Conservation (phyloP, 1,140 invertebrate species). For the Proctacanthus coquilletti region DNA sequence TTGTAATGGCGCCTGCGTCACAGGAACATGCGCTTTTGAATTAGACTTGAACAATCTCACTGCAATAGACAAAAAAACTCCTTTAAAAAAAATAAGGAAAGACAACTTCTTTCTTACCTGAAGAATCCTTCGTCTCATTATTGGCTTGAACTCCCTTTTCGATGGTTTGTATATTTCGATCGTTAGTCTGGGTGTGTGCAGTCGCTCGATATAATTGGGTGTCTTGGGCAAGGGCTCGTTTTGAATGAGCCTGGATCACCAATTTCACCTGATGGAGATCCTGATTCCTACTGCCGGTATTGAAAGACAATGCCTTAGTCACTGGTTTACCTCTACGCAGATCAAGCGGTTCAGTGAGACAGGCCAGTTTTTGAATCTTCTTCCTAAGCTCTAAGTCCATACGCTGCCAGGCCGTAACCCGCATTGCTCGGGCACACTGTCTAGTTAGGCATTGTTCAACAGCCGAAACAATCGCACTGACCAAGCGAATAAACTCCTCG, state of each 20-base stretch:
- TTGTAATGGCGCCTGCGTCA: too few species aligned
- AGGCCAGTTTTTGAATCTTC: constrained; percentile 41
- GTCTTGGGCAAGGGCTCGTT: constrained; percentile 21
- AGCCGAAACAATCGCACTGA: constrained; percentile 30
- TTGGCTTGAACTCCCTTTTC: constrained; percentile 24
- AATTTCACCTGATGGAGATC: constrained; percentile 41
- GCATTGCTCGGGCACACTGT: constrained; percentile 42
- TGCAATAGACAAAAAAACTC: constrained; percentile 4
- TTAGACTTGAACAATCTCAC: constrained; percentile 14
- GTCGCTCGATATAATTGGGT: constrained; percentile 23
- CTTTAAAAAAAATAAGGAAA: background rate
- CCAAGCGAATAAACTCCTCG: constrained; percentile 25
- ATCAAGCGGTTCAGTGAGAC: constrained; percentile 30
- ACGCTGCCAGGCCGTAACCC: constrained; percentile 44
- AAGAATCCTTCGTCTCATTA: constrained; percentile 18
- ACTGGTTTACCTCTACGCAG: constrained; percentile 18
- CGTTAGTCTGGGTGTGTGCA: constrained; percentile 12
- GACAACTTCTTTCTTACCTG: constrained; percentile 6
- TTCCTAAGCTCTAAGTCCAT: constrained; percentile 43
- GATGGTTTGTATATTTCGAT: constrained; percentile 15
- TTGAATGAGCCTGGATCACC: constrained; percentile 37
- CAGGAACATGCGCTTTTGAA: constrained; percentile 14
- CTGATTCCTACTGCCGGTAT: constrained; percentile 30
- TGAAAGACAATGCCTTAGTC: constrained; percentile 21
- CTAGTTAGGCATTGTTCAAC: constrained; percentile 46